Conservation (phyloP, 2,797 vertebrate species). For the Phoeniculus purpureus region DNA sequence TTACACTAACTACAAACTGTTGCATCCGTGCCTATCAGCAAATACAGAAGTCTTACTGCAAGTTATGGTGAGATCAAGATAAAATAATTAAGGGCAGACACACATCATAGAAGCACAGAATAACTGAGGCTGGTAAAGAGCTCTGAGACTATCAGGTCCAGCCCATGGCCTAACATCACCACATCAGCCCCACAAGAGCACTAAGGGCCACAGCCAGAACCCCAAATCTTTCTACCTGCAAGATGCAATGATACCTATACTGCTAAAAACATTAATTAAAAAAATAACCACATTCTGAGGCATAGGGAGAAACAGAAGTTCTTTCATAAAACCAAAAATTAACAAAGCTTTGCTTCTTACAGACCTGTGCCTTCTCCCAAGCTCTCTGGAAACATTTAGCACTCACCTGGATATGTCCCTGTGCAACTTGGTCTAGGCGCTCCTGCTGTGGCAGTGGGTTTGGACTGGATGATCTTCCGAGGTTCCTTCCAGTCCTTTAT, state of each 20-base stretch:
- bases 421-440: too few relatives aligned
- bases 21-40: not conserved
- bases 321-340: not conserved
- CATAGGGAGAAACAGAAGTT: not conserved
- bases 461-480: too few relatives aligned
- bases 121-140: too few relatives aligned
- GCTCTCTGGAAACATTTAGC: not conserved
- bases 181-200: too few relatives aligned
- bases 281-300: not conserved
- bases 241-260: not conserved
- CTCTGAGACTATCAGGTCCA: too few relatives aligned
- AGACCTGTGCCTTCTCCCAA: not conserved
- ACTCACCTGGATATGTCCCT: too few relatives aligned
- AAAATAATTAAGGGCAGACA: not conserved
- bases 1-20: not conserved
- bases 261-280: not conserved
- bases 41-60: not conserved
- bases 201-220: not conserved
- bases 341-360: not conserved
- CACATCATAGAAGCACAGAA: not conserved
- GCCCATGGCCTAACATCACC: too few relatives aligned
- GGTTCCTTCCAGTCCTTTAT: too few relatives aligned
- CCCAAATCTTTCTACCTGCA: not conserved
- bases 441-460: too few relatives aligned
- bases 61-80: not conserved